These are phyloP conservation scores for Branchipolynoe longqiensis DNA, from an alignment of 2,888 invertebrate species.

Conservation along the genomic window DNA sequence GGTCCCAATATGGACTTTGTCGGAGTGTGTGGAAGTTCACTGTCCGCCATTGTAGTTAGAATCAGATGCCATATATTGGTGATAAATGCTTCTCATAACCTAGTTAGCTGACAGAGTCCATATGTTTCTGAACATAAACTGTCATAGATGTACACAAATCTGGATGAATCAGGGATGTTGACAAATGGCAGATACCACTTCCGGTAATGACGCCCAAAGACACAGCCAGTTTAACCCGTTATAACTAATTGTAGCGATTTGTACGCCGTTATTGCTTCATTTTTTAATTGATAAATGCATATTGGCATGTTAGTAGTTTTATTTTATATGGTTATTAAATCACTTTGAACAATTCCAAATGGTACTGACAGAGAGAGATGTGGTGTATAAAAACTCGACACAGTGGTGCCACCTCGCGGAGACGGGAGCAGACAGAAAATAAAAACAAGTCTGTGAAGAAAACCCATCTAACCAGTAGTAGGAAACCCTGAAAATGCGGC, in stretches of 20 bases:
- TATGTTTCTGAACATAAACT: too few species aligned
- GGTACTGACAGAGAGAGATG: background rate
- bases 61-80: too few species aligned
- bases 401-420: constrained; percentile 2
- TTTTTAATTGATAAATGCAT: background rate
- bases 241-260: background rate
- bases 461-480: background rate
- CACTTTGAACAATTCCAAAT: too few species aligned
- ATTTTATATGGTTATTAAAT: background rate
- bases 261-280: background rate
- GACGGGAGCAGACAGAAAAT: background rate
- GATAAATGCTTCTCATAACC: too few species aligned
- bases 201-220: background rate
- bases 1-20: too few species aligned
- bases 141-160: too few species aligned
- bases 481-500: constrained; percentile 30
- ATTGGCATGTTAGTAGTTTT: background rate
- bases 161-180: background rate
- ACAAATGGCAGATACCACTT: background rate
- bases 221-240: background rate
- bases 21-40: too few species aligned
- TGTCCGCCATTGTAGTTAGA: too few species aligned
- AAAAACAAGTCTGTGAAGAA: constrained; percentile 32
- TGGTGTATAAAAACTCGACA: background rate
- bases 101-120: too few species aligned